These are phyloP conservation scores for Sympetrum striolatum DNA, from an alignment of 2,888 invertebrate species.

Conservation along the genomic window DNA sequence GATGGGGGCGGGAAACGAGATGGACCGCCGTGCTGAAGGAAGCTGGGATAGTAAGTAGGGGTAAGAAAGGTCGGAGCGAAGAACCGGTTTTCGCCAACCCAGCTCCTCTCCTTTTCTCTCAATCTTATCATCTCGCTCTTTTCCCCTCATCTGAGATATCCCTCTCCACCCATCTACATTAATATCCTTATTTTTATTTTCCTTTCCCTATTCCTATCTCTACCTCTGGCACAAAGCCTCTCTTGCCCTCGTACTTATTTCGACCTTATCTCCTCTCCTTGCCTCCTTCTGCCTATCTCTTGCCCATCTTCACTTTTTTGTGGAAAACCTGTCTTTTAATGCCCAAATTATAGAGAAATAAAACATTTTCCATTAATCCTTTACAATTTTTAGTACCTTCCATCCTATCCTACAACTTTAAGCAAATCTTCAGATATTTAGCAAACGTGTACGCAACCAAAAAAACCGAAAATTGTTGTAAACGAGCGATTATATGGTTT, in stretches of 20 bases:
- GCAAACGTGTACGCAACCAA: too few species aligned
- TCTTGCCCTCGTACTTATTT: not conserved
- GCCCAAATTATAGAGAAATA: too few species aligned
- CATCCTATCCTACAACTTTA: too few species aligned
- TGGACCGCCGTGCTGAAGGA: constrained; percentile 16
- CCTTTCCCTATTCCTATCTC: too few species aligned
- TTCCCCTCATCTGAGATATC: not conserved
- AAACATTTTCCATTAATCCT: too few species aligned
- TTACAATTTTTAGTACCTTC: too few species aligned
- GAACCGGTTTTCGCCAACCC: constrained; percentile 35
- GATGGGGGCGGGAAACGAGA: not conserved
- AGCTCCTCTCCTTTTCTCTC: not conserved
- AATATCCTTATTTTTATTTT: too few species aligned
- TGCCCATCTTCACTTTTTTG: too few species aligned
- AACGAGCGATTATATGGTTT: too few species aligned
- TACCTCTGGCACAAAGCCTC: not conserved
- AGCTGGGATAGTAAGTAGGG: not conserved
- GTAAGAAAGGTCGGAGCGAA: constrained; percentile 28
- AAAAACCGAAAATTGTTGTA: too few species aligned
- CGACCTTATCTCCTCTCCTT: not conserved
- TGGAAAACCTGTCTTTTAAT: too few species aligned
- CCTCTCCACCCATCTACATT: not conserved
- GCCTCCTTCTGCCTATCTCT: not conserved
- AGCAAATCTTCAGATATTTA: too few species aligned
- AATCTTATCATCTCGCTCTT: not conserved